phyloP scores from a whole-genome alignment of 2,113 vertebrate genomes.

The Progne subis region DNA sequence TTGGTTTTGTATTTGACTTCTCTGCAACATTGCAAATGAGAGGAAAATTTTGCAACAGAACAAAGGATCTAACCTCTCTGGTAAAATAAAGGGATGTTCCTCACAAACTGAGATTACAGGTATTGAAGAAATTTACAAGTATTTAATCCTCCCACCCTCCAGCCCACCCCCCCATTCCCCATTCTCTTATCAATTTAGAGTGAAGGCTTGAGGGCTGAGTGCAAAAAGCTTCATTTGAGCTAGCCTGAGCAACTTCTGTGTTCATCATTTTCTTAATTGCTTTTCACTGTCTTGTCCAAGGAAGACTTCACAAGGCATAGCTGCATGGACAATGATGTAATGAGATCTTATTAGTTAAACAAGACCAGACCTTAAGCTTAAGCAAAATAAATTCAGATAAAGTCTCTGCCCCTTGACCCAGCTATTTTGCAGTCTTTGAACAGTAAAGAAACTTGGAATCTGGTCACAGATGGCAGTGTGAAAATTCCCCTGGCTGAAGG shows the following conservation, averaged over 20 bases:
- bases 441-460: constrained; percentile 39
- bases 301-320: constrained; percentile 34
- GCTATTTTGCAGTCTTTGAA: constrained; percentile 48
- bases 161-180: neutral
- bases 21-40: neutral
- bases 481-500: constrained; percentile 23
- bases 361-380: constrained; percentile 35
- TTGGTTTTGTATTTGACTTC: neutral
- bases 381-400: constrained; percentile 53
- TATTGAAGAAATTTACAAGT: neutral
- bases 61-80: neutral
- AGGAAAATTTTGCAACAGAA: neutral
- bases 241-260: neutral
- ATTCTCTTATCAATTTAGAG: neutral
- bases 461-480: constrained; percentile 26
- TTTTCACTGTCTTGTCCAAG: constrained; percentile 26
- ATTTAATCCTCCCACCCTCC: neutral
- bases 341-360: constrained; percentile 55
- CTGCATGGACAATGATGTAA: constrained; percentile 46
- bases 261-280: constrained; percentile 1
- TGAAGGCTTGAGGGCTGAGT: neutral
- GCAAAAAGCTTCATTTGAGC: constrained; percentile 5
- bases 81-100: neutral
- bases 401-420: constrained; percentile 51
- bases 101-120: constrained; percentile 13